Base-by-base conservation (phyloP, 2,797 vertebrate genomes). In the Pseudochaenichthys georgianus region DNA sequence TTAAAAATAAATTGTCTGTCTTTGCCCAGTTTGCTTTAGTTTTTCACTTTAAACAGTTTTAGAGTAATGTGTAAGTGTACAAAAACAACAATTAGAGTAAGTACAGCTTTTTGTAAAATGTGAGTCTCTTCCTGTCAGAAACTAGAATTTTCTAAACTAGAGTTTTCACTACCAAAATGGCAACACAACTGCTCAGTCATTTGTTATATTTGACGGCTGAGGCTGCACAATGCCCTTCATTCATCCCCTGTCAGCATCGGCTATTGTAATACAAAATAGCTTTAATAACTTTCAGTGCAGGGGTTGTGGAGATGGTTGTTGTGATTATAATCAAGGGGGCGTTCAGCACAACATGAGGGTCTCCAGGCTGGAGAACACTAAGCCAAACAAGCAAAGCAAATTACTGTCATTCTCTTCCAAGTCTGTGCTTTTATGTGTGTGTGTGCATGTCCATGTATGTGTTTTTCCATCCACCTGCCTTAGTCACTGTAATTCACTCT, bases 261-360 rank as follows among this genome's bases (percentile, higher is more conserved):
- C 77, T 58, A 81, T 59, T 82, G 83, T 86, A 43, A 86, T 68
- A 76, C 43, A 75, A 87, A 89, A 80, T 65, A 66, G 70, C 77
- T 91, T 89, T 85, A 88, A 91, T 91, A 86, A 83, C 42, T 13
- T 54, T 74, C 69, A 73, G 73, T 66, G 58, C 45, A 80, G 15
- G 60, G 66, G 34, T 78, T 70, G 47, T 38, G 54, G 48, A 42
- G 48, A 74, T 54, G 64, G 57, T 67, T 73, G 64, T 81, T 82
- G 72, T 59, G 60, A 74, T 50, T 21, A 9, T 34, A 75, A 73
- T 59, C 43, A 23, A 60, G 34, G 50, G 78, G 74, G 72, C 17
- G 48, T 64, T 78, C 64, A 81, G 58, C 67, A 62, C 77, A 75
- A 85, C 67, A 75, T 73, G n/a, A 82, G 63, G 57, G 62, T 74